A percentile compares a stretch with the other conserved stretches of the same genome.
Conservation (phyloP, 2,797 vertebrate genomes). For the Hapalemur alaotrensis region DNA sequence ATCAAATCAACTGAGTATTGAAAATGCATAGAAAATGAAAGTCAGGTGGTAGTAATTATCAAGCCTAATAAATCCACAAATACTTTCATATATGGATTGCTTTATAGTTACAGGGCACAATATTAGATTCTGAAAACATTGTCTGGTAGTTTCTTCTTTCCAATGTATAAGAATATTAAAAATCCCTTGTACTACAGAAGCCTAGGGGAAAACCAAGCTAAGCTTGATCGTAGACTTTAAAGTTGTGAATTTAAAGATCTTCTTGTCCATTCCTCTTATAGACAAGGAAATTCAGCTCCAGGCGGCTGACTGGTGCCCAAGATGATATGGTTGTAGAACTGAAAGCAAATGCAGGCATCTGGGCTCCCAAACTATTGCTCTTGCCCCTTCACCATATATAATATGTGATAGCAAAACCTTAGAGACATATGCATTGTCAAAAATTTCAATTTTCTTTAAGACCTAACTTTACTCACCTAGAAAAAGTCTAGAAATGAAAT, state of each 20-base stretch:
- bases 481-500: background rate
- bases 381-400: background rate
- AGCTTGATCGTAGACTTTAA: background rate
- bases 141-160: background rate
- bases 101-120: background rate
- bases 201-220: background rate
- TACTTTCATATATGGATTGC: background rate
- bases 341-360: background rate
- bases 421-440: background rate
- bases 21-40: slow-evolving; percentile 16
- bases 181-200: background rate
- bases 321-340: background rate
- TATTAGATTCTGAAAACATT: background rate
- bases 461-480: background rate
- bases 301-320: background rate
- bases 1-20: background rate
- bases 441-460: background rate
- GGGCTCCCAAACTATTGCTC: background rate
- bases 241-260: background rate
- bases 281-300: background rate
- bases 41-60: background rate
- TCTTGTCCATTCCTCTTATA: background rate
- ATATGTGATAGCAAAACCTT: background rate
- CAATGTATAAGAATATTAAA: background rate
- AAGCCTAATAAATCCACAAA: background rate